These are phyloP conservation scores for Ennomos quercinarius DNA, from an alignment of 2,888 invertebrate genomes.

Conservation along the genomic window DNA sequence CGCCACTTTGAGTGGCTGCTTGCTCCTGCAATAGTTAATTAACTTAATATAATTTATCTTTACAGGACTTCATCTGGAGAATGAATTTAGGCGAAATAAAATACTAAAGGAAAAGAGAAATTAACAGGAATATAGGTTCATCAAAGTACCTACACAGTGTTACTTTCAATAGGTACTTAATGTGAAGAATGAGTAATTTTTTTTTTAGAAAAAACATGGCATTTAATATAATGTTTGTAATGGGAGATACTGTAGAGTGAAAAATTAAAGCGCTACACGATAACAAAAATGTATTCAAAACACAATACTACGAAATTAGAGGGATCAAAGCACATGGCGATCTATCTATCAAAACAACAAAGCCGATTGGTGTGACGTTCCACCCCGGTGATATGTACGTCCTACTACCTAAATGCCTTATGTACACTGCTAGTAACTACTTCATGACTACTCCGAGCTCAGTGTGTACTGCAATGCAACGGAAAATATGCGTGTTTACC, in stretches of 20 bases:
- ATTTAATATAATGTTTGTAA: background rate
- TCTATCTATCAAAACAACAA: conserved; percentile 85
- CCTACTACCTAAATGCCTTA: conserved; percentile 86
- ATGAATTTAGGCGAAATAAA: too few species aligned
- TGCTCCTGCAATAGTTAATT: too few species aligned
- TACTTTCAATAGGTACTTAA: too few species aligned
- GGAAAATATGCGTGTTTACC: conserved; percentile 86
- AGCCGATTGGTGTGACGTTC: conserved; percentile 85
- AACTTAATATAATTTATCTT: too few species aligned
- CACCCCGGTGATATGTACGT: conserved; percentile 85
- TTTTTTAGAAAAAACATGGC: background rate
- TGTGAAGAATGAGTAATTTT: too few species aligned
- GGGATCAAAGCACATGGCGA: conserved; percentile 80
- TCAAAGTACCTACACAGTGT: too few species aligned
- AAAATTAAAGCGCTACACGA: conserved; percentile 12
- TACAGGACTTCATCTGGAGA: too few species aligned
- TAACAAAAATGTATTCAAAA: conserved; percentile 34
- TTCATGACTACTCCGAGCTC: conserved; percentile 86
- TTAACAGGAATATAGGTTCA: too few species aligned
- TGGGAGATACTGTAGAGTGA: background rate
- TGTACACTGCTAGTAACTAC: conserved; percentile 85
- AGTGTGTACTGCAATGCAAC: conserved; percentile 86
- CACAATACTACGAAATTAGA: conserved; percentile 65
- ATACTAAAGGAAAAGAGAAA: too few species aligned
- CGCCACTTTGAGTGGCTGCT: too few species aligned